Conservation (phyloP, 2,797 vertebrate genomes). For the Girardinus metallicus region DNA sequence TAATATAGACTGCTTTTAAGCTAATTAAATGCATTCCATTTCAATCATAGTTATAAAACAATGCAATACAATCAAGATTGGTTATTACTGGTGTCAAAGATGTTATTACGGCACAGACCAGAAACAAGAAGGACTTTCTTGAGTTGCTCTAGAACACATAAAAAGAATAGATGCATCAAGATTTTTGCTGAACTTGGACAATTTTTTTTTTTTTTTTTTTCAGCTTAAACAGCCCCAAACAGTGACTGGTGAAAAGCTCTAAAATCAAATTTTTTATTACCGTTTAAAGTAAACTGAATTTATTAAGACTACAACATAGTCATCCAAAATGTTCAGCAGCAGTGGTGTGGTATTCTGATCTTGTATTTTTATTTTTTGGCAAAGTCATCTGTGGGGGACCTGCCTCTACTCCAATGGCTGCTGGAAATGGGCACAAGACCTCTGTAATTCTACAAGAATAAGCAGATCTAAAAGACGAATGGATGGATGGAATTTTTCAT, state of each 20-base stretch:
- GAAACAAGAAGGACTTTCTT: no score
- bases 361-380: background rate
- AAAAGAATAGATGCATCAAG: background rate
- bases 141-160: no score
- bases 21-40: no score
- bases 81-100: background rate
- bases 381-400: background rate
- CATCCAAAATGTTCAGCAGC: background rate
- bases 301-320: background rate
- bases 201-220: no score
- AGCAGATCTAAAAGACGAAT: background rate
- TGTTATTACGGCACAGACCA: no score
- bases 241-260: background rate
- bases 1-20: background rate
- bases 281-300: background rate
- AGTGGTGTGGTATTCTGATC: background rate
- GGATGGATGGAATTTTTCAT: background rate
- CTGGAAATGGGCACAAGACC: background rate
- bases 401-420: background rate
- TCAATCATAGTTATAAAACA: background rate
- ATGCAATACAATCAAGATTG: background rate
- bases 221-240: background rate
- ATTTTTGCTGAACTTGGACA: background rate
- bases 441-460: background rate
- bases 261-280: background rate